Evolutionary conservation across 2,888 invertebrate species (phyloP), one percentile per base, ranked within the genome.

Genomic region (Pomacea canaliculata): DNA sequence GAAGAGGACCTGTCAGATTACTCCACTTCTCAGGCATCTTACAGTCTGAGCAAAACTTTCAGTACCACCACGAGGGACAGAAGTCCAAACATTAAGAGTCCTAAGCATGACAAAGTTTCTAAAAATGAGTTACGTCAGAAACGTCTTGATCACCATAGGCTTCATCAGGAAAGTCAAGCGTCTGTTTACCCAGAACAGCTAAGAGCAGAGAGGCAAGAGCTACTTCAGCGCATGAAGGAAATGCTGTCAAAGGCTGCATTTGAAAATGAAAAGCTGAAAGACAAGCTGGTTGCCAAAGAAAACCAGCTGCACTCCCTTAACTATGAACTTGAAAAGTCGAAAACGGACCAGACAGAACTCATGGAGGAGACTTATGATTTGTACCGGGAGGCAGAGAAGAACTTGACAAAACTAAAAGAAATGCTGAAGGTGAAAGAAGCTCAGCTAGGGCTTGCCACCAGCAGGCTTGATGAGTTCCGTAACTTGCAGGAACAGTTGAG

Each of bases 341-440:
- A 82, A 56, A 74, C 78, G 9, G 79, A 80, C 51, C 82, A 82
- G 69, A 73, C 76, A 49, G 79, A 79, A 46, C 78, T 82, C 16
- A 63, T 82, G 59, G 80, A 74, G 51, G 82, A 82, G 74, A 82
- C 82, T 18, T 78, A 71, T 74, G 80, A 82, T n/a, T 78, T 87
- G n/a, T 86, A 86, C 76, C 79, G 78, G 59, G 82, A 83, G 70
- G 84, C 86, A 23, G 84, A 85, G 70, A 82, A 83, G 18, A 82
- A 83, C 18, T 80, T 82, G 19, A 76, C 78, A 7, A 79, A 82
- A n/a, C 76, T 86, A 73, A 83, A 81, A 67, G 77, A 80, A 13
- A 80, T 83, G 56, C 78, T 87, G 27, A 77, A 81, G 37, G 76
- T 78, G 19, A 84, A 85, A 77, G 85, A 86, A 23, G 70, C 73